A percentile compares a stretch with the other conserved stretches of the same genome.
phyloP scores from a whole-genome alignment of 2,113 vertebrate species.

The Ceyx margarethae region DNA sequence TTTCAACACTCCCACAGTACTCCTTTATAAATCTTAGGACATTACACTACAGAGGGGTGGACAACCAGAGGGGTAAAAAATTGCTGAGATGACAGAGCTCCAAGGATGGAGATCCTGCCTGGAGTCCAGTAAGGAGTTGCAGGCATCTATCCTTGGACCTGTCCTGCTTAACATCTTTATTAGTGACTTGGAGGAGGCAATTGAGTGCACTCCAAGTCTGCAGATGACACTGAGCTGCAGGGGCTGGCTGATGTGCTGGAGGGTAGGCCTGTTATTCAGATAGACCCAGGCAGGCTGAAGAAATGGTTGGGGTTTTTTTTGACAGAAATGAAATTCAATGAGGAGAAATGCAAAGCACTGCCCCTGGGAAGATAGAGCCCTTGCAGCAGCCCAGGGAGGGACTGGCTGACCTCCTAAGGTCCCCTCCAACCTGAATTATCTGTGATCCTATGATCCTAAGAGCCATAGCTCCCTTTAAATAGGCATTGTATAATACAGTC shows the following conservation, averaged over 20 bases:
- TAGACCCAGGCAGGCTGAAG: background rate
- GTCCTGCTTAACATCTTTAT: background rate
- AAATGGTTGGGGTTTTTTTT: no score
- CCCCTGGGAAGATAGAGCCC: background rate
- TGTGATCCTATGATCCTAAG: background rate
- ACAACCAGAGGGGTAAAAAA: background rate
- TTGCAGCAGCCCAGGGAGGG: background rate
- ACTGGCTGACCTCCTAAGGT: background rate
- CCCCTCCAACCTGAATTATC: background rate
- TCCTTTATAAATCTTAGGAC: background rate
- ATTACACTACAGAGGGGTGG: background rate
- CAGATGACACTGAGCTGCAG: background rate
- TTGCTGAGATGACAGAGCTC: background rate
- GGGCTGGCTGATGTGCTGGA: background rate
- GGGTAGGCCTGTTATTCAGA: background rate
- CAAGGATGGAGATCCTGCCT: background rate
- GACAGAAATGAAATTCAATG: background rate
- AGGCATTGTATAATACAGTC: background rate
- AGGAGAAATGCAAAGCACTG: slow-evolving; percentile 1
- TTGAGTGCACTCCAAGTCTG: background rate
- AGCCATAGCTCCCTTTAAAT: background rate
- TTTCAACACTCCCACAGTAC: background rate
- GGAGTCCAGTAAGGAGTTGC: background rate
- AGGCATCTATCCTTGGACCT: background rate
- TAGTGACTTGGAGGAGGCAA: background rate